Evolutionary conservation across 2,888 invertebrate species (phyloP).

Genomic region (Gasteruption jaculator): DNA sequence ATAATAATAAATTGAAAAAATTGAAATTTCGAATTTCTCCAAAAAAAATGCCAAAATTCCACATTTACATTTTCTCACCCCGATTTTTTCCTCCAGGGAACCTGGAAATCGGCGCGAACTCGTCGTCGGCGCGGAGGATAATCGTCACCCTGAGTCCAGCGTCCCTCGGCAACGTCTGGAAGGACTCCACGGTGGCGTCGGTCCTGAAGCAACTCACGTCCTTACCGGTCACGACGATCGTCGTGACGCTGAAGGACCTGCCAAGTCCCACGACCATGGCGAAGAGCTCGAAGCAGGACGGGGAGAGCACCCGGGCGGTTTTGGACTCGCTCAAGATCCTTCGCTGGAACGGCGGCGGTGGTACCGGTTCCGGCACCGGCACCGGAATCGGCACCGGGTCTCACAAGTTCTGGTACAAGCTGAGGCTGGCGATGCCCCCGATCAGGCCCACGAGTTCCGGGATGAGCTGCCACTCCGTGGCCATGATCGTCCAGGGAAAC

Average conservation of each 20-base stretch:
- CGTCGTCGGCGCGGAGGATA: conserved; percentile 55
- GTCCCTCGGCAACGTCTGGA: conserved; percentile 52
- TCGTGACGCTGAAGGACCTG: conserved; percentile 50
- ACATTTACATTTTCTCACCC: no score
- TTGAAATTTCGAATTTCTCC: background rate
- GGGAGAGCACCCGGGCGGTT: conserved; percentile 50
- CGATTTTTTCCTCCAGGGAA: conserved; percentile 56
- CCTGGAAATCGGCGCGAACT: conserved; percentile 55
- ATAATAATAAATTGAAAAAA: background rate
- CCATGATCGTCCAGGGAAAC: conserved; percentile 46
- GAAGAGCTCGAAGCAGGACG: conserved; percentile 54
- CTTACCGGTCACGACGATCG: conserved; percentile 41
- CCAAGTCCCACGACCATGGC: conserved; percentile 46
- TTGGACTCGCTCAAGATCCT: conserved; percentile 37
- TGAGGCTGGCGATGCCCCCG: conserved; percentile 63
- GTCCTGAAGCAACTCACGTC: conserved; percentile 52
- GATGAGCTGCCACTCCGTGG: conserved; percentile 40
- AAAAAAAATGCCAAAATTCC: no score
- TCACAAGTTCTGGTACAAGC: conserved; percentile 63
- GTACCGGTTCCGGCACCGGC: background rate
- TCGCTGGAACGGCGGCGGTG: conserved; percentile 34
- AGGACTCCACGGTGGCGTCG: conserved; percentile 45
- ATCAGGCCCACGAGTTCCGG: conserved; percentile 30
- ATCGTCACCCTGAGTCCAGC: conserved; percentile 54
- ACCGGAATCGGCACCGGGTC: conserved; percentile 46